Percentiles rank a stretch among this genome's conserved stretches.
Conservation (phyloP, 2,113 vertebrate species). For the Porphyrio hochstetteri region DNA sequence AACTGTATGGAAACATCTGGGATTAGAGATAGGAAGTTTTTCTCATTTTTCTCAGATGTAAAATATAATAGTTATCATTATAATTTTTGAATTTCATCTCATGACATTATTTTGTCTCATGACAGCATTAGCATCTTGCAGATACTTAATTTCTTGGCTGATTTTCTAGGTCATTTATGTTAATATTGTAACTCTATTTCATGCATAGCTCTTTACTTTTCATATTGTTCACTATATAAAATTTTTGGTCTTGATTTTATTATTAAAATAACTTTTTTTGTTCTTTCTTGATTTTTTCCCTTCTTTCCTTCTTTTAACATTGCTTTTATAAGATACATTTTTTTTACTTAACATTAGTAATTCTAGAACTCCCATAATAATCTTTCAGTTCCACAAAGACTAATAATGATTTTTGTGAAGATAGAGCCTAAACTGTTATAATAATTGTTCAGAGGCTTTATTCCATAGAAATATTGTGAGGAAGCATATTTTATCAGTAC, state of each 20-base stretch:
- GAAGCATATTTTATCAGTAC: neutral
- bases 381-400: neutral
- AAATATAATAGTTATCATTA: neutral
- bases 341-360: neutral
- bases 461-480: neutral
- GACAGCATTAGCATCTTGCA: neutral
- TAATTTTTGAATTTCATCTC: neutral
- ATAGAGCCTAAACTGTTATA: neutral
- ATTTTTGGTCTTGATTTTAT: neutral
- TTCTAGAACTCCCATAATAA: neutral
- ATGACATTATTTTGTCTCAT: neutral
- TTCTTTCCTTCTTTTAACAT: fast-evolving
- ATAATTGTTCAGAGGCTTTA: neutral
- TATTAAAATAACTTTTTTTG: neutral
- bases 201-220: neutral
- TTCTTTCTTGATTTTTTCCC: neutral
- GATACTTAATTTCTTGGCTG: neutral
- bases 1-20: neutral
- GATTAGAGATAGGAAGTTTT: neutral
- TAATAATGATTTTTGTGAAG: neutral
- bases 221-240: neutral
- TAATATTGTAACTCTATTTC: neutral
- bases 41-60: neutral
- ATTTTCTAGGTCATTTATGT: neutral
- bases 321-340: neutral